phyloP scores from a whole-genome alignment of 2,797 vertebrate species.

The Danio choprae region DNA sequence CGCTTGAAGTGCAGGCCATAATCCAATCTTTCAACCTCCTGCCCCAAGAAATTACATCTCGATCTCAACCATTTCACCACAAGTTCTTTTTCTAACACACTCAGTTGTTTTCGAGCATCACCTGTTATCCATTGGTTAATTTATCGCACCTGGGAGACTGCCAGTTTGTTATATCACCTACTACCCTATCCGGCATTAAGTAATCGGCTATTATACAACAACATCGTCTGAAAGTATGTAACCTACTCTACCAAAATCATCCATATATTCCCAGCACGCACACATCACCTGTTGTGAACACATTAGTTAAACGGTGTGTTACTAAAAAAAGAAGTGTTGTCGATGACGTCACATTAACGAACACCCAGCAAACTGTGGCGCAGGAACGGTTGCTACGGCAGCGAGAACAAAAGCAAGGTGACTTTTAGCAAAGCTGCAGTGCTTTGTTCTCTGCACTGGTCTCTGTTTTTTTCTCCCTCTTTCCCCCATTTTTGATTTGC shows the following conservation, averaged over 20 bases:
- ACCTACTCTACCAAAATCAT: neutral
- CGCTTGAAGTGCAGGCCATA: constrained; percentile 9
- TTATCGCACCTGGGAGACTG: neutral
- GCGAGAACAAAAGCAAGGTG: constrained; percentile 65
- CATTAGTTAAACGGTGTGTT: neutral
- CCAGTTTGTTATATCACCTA: constrained; percentile 25
- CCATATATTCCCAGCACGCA: neutral
- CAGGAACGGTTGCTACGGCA: constrained; percentile 42
- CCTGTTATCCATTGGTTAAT: constrained; percentile 3
- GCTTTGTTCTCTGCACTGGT: constrained; percentile 47
- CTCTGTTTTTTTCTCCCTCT: neutral
- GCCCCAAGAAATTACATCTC: neutral
- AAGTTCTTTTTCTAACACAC: neutral
- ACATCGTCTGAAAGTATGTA: neutral
- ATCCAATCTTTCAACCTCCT: neutral
- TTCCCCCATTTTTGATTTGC: neutral
- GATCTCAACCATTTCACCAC: neutral
- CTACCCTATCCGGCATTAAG: neutral
- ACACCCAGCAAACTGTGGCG: neutral
- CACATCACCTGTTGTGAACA: neutral
- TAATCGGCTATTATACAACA: neutral
- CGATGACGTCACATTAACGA: constrained; percentile 30
- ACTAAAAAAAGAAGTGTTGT: neutral
- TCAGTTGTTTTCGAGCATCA: neutral
- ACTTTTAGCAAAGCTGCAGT: constrained; percentile 67